Percentiles rank a stretch among this genome's conserved stretches.
These are phyloP conservation scores for Triplophysa bombifrons DNA, from an alignment of 2,797 vertebrate genomes.

Conservation along the genomic window DNA sequence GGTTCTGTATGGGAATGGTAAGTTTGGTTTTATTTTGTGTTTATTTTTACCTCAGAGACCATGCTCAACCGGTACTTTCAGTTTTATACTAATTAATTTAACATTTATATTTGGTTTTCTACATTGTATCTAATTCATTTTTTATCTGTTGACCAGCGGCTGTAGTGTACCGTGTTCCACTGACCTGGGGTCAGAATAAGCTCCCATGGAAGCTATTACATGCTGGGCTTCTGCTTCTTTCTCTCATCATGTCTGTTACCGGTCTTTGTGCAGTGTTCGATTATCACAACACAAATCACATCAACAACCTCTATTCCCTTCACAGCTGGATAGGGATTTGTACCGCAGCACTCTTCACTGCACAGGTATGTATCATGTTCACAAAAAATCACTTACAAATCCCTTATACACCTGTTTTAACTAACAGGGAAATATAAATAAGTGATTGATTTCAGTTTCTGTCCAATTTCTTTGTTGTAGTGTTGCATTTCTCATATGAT, in stretches of 20 bases:
- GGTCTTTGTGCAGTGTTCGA: constrained; percentile 87
- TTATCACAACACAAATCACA: constrained; percentile 71
- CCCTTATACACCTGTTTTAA: not conserved
- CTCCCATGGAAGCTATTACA: constrained; percentile 89
- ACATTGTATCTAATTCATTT: not conserved
- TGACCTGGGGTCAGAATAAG: constrained; percentile 82
- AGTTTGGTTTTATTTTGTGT: constrained; percentile 26
- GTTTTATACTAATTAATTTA: constrained; percentile 3
- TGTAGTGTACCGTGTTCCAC: constrained; percentile 86
- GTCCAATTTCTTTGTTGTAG: not conserved
- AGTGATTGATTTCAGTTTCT: not conserved
- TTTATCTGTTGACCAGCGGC: constrained; percentile 69
- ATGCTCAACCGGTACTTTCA: too few relatives aligned
- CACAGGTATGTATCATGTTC: constrained; percentile 75
- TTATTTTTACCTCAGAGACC: constrained; percentile 41
- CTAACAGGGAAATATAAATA: not conserved
- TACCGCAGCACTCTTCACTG: constrained; percentile 79
- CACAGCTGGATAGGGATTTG: constrained; percentile 93
- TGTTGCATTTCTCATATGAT: not conserved
- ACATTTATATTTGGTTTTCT: constrained; percentile 27
- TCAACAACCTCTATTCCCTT: constrained; percentile 86
- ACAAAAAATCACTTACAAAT: not conserved
- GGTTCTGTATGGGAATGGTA: constrained; percentile 89
- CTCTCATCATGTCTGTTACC: constrained; percentile 75
- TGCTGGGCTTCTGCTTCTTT: constrained; percentile 72